phyloP scores from a whole-genome alignment of 2,797 vertebrate species.

The Heliangelus exortis region DNA sequence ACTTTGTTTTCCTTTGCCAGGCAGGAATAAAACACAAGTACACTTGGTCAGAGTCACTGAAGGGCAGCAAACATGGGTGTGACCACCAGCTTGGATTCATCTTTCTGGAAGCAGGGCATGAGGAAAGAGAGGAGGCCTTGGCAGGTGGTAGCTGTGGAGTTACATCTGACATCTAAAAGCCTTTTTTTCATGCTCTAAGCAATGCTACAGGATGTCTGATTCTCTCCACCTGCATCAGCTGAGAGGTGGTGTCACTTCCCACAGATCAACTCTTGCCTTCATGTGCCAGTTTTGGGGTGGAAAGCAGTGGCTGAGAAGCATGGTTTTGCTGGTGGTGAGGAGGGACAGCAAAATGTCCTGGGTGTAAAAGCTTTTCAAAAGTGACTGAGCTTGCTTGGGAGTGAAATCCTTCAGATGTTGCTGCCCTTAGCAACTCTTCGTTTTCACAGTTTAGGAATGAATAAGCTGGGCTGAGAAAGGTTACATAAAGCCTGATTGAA shows the following conservation, averaged over 20 bases:
- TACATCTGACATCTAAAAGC: neutral
- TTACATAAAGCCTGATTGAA: slow-evolving; percentile 37
- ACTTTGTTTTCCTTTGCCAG: neutral
- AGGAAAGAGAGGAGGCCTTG: neutral
- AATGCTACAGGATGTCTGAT: neutral
- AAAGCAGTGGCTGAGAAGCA: neutral
- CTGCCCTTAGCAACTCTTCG: neutral
- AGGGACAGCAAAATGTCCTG: neutral
- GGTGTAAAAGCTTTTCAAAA: neutral
- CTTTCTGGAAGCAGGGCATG: neutral
- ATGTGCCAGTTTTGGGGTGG: neutral
- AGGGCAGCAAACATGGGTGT: neutral
- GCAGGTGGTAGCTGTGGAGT: neutral
- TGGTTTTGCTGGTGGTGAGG: neutral
- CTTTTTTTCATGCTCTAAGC: neutral
- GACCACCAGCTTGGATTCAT: neutral
- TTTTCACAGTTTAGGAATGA: slow-evolving; percentile 17
- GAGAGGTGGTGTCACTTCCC: neutral
- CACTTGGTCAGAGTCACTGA: neutral
- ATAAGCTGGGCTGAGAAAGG: slow-evolving; percentile 18
- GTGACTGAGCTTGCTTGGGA: neutral
- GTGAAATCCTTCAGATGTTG: neutral
- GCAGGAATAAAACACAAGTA: neutral
- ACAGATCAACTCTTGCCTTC: neutral
- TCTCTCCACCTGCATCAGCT: neutral